Base-by-base conservation (phyloP, 2,888 invertebrate species). In the Iphiclides podalirius region DNA sequence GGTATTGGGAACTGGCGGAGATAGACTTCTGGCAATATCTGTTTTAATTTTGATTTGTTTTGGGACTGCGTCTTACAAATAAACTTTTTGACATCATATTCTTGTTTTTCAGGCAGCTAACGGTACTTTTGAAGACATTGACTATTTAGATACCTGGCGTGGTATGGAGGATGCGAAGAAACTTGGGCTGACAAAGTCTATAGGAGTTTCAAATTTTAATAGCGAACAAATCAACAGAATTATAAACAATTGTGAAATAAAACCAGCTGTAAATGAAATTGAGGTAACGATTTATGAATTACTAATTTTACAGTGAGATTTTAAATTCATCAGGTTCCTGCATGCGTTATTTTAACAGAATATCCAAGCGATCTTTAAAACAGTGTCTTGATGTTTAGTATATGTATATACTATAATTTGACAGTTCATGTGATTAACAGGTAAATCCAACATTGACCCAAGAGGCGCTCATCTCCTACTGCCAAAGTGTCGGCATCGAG, bases 141-240 rank as follows among this genome's bases (percentile, higher is more conserved):
- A 94, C 69, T 92, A 90, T 61, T 47, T 93, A 4, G 93, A 93
- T 1, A 92, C 93, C 0, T 93, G 93, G 92, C 84, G 90, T 63
- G 93, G 89, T 1, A 91, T 95, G 92, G 94, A 94, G 63, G 88
- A 90, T 47, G 90, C 92, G 38, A 90, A 92, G 26, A 77, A 84
- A 13, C 85, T 91, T 16, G 93, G 93, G 0, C 72, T 94, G 12
- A 78, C 90, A 0, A 92, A 90, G 61, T 91, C 92, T 36, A 94
- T 95, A 50, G 95, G 95, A 0, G 72, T 95, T 8, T 94, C 94
- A 12, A 95, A 95, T 75, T 95, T 95, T 65, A 93, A 94, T 64
- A 90, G 84, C 0, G 78, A 91, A 52, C 94, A 95, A 68, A 76
- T 95, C 13, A 84, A 92, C 31, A 87, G 92, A 52, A 66, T 95